Base-by-base conservation (phyloP, 2,797 vertebrate genomes). In the Morus bassanus region DNA sequence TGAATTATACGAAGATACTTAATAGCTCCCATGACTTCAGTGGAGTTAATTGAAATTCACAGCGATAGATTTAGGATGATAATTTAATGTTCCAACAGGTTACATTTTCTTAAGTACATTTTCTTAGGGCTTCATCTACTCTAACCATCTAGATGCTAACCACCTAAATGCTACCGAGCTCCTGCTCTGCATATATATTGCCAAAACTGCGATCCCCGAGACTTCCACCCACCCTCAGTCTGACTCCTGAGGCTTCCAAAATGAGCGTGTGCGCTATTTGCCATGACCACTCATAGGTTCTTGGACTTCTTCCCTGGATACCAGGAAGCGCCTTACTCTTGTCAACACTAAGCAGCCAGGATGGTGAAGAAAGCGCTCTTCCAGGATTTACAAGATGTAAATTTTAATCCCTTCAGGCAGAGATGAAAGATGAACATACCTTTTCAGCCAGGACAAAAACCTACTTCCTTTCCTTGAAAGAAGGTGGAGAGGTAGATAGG, bases 391-490 rank as follows among this genome's bases (percentile, higher is more conserved):
- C 81, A 82, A 87, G 64, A 85, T 91, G 75, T 80, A 70, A 59
- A 3, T 63, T 87, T 76, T 94, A 85, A 91, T 94, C 78, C 43
- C 70, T 89, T 95, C 88, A 80, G 81, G 56, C 53, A 77, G 64
- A 94, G 91, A 79, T 65, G 74, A 92, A 90, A 95, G 93, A 88
- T 67, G 75, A 96, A 46, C 57, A 64, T 25, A 60, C 59, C 72
- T 85, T 88, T 60, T 22, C 25, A 90, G 79, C 45, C 83, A 91
- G 85, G 46, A 93, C 13, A 45, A 91, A 97, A 95, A 37, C 10
- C 54, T 81, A 21, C 61, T 86, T 86, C 69, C 33, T 88, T 90
- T 95, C 83, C 37, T 72, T 95, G 73, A 88, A 94, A 78, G 80
- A 86, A 88, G 23, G 27, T 3, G 0, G 56, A 85, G 82, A 60